Conservation (phyloP, 2,113 vertebrate genomes). For the Calyptommatus sinebrachiatus region DNA sequence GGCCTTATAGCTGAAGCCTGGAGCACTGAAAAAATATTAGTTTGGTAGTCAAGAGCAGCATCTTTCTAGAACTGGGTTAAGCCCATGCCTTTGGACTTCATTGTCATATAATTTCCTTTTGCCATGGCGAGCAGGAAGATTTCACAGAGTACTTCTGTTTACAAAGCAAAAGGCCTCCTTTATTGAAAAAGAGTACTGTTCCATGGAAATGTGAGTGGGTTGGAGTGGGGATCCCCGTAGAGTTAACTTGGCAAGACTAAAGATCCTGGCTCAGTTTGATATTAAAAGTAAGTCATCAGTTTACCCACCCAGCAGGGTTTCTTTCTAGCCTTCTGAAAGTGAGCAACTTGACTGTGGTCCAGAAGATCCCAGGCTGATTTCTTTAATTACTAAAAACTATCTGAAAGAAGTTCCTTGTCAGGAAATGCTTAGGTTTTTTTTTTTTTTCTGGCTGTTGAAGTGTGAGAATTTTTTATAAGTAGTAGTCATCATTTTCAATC, state of each 20-base stretch:
- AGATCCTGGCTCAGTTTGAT: slow-evolving; percentile 75
- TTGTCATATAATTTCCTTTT: not conserved
- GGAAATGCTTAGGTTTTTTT: slow-evolving; percentile 11
- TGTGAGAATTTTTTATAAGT: slow-evolving; percentile 36
- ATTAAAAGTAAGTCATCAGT: slow-evolving; percentile 82
- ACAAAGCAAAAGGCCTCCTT: slow-evolving; percentile 70
- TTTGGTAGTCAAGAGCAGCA: slow-evolving; percentile 29
- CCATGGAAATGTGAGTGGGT: slow-evolving; percentile 80
- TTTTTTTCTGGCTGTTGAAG: not conserved
- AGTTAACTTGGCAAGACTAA: slow-evolving; percentile 73
- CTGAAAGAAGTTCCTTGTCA: slow-evolving; percentile 64
- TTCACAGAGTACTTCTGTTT: slow-evolving; percentile 65
- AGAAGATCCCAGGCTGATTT: slow-evolving; percentile 52
- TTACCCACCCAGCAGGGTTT: slow-evolving; percentile 77
- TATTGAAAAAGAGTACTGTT: slow-evolving; percentile 68
- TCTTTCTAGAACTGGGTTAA: slow-evolving; percentile 36
- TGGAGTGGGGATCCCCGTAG: slow-evolving; percentile 76
- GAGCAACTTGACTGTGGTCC: slow-evolving; percentile 58
- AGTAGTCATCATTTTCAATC: not conserved
- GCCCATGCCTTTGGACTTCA: slow-evolving; percentile 3
- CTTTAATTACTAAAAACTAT: slow-evolving; percentile 65
- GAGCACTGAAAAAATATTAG: slow-evolving; percentile 50
- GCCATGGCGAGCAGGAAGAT: slow-evolving; percentile 39
- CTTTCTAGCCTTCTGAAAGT: slow-evolving; percentile 70
- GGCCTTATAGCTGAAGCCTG: not conserved